phyloP scores from a whole-genome alignment of 1,140 invertebrate species.

The Matsumurasca onukii region DNA sequence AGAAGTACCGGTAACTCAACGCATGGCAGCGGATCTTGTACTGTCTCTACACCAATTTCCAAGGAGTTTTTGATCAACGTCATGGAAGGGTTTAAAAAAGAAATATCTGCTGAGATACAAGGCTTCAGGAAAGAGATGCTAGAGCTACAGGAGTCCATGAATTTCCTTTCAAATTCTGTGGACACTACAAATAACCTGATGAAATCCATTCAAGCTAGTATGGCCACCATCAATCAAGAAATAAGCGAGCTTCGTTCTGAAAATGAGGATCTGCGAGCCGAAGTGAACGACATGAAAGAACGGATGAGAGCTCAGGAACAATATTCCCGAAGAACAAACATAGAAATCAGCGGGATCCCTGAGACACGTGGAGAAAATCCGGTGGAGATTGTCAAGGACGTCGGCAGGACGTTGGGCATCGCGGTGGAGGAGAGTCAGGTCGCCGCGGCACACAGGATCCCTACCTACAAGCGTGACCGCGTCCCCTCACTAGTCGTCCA shows the following conservation, averaged over 20 bases:
- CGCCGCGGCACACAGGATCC: not conserved
- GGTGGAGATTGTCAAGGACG: not conserved
- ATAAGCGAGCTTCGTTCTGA: not conserved
- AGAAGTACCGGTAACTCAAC: not conserved
- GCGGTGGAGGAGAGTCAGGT: not conserved
- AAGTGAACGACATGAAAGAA: not conserved
- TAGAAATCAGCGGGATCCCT: not conserved
- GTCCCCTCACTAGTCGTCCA: not conserved
- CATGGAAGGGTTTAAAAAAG: not conserved
- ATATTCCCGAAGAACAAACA: not conserved
- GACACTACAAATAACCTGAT: slow-evolving; percentile 1
- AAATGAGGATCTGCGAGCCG: not conserved
- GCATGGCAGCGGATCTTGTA: not conserved
- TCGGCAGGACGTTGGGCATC: not conserved
- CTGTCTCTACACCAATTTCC: not conserved
- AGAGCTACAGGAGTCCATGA: not conserved
- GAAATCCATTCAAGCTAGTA: not conserved
- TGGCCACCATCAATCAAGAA: not conserved
- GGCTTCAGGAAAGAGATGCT: not conserved
- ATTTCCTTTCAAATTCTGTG: not conserved
- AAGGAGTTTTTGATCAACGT: not conserved
- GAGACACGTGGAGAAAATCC: not conserved
- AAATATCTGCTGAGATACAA: slow-evolving; percentile 1
- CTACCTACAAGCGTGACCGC: not conserved
- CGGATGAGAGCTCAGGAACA: not conserved